Conservation (phyloP, 2,888 invertebrate genomes). For the Netelia melanura region DNA sequence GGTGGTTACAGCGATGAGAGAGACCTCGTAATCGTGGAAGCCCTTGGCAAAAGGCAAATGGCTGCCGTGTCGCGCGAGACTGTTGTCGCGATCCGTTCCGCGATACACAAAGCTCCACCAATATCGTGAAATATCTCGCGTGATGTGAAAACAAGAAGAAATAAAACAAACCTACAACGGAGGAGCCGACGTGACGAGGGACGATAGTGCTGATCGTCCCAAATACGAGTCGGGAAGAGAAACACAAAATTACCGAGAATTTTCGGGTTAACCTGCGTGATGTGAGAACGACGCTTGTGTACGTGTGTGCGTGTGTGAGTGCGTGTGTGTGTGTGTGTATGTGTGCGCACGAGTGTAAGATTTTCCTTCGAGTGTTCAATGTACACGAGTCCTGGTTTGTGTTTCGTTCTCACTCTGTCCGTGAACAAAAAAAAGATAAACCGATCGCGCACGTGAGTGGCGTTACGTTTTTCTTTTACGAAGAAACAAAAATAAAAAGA, state of each 20-base stretch:
- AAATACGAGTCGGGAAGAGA: neutral
- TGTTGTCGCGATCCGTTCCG: constrained; percentile 43
- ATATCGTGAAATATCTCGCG: constrained; percentile 11
- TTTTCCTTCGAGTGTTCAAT: neutral
- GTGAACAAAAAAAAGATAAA: neutral
- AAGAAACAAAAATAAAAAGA: neutral
- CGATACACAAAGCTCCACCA: neutral
- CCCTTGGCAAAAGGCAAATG: constrained; percentile 77
- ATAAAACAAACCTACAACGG: too few species aligned
- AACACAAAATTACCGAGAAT: neutral
- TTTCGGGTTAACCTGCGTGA: constrained; percentile 27
- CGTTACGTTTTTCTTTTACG: neutral
- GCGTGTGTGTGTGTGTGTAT: neutral
- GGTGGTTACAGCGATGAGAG: neutral
- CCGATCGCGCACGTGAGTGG: neutral
- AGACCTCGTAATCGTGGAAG: constrained; percentile 68
- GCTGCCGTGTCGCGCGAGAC: constrained; percentile 74
- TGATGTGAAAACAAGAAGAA: constrained; percentile 2
- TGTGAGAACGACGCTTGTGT: constrained; percentile 32
- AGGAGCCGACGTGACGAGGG: too few species aligned
- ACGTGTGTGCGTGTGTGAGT: neutral
- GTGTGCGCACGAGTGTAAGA: neutral
- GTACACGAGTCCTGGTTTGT: neutral
- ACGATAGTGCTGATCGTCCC: neutral
- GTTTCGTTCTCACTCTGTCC: neutral